A percentile compares a stretch with the other conserved stretches of the same genome.
Evolutionary conservation across 2,888 invertebrate genomes (phyloP).

Genomic region (Apamea epomidion): DNA sequence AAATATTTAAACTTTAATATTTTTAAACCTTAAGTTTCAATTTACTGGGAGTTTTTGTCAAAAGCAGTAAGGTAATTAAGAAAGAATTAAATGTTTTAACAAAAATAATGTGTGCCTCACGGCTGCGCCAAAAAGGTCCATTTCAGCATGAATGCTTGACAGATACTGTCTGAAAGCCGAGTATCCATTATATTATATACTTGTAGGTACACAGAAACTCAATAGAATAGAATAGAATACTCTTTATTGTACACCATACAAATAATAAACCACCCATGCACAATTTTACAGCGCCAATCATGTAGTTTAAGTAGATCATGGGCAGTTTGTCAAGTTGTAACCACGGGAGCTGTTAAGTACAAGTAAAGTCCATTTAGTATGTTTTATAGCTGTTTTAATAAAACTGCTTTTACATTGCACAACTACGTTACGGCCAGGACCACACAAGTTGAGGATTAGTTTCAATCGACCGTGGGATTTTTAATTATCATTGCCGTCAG

Average conservation of each 20-base stretch:
- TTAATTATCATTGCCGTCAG: neutral
- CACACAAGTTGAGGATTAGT: conserved; percentile 32
- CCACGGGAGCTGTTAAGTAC: conserved; percentile 62
- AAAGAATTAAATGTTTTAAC: neutral
- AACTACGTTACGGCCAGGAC: conserved; percentile 35
- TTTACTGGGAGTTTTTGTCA: neutral
- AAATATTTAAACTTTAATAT: too few species aligned
- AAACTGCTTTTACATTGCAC: conserved; percentile 45
- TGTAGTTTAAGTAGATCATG: conserved; percentile 53
- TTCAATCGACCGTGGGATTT: neutral
- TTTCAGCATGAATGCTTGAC: neutral
- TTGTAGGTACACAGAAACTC: conserved; percentile 20
- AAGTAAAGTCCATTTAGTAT: conserved; percentile 67
- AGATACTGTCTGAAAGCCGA: neutral
- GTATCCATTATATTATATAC: neutral
- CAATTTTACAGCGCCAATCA: conserved; percentile 56
- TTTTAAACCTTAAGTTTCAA: too few species aligned
- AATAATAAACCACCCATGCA: conserved; percentile 49
- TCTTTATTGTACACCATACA: too few species aligned
- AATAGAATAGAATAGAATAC: too few species aligned
- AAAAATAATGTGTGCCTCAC: neutral
- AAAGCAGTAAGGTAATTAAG: neutral
- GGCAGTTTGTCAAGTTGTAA: conserved; percentile 55
- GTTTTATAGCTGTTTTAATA: conserved; percentile 55
- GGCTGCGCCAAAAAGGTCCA: neutral